These are phyloP conservation scores for Percopsis transmontana DNA, from an alignment of 2,113 vertebrate species.

Conservation along the genomic window DNA sequence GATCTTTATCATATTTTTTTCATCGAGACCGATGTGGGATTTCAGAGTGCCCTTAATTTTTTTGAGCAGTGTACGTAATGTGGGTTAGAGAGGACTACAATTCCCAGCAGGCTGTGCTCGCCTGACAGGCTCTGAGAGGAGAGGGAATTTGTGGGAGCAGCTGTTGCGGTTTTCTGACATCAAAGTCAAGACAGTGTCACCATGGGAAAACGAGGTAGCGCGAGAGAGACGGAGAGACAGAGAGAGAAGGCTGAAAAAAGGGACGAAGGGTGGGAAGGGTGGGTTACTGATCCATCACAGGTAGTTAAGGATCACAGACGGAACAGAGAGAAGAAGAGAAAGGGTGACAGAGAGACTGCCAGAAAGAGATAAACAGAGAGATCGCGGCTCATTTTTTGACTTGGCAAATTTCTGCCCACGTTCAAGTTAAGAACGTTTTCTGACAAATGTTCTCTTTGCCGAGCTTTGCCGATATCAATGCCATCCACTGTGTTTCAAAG, in stretches of 20 bases:
- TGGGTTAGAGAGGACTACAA: conserved; percentile 18
- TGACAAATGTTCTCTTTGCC: conserved; percentile 4
- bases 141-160: conserved; percentile 63
- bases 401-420: not conserved
- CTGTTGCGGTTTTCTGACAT: conserved; percentile 72
- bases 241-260: not conserved
- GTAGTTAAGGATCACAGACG: conserved; percentile 50
- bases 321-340: conserved; percentile 35
- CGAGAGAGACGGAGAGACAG: conserved; percentile 10
- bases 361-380: conserved; percentile 1
- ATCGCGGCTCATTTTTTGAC: not conserved
- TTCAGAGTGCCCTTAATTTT: no score
- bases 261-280: not conserved
- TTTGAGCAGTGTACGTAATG: conserved; percentile 22
- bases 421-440: not conserved
- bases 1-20: no score
- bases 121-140: conserved; percentile 50
- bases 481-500: conserved; percentile 19
- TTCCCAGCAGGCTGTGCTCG: conserved; percentile 38
- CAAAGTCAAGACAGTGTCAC: conserved; percentile 66
- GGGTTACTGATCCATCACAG: conserved; percentile 51
- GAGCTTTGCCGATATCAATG: not conserved
- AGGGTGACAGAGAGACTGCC: not conserved
- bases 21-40: not conserved
- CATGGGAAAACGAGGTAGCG: conserved; percentile 22